Base-by-base conservation (phyloP, 2,113 vertebrate species). In the Bos javanicus region DNA sequence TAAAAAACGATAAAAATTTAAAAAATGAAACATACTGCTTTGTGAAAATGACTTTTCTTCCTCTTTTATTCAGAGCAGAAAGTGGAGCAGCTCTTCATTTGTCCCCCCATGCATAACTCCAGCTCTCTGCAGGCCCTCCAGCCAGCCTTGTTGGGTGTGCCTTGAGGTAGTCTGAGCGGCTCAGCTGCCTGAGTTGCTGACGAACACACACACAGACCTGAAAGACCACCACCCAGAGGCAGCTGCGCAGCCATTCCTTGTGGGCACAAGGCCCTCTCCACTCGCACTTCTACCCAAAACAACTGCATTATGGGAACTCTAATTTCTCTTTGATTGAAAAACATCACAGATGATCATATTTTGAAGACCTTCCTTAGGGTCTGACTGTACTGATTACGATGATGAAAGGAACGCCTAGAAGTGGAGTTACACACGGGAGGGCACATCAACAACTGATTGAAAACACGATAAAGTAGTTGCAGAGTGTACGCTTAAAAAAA, bases 221-320 rank as follows among this genome's bases (percentile, higher is more conserved):
- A 25, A 23, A 39, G 46, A 30, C 36, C 78, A 28, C 1, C 28
- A 21, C 36, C 17, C 13, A 36, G 57, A n/a, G 33, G 67, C 59
- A 10, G 48, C 16, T 1, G 7, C 15, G 11, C 1, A 28, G 48
- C 17, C 4, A 0, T 9, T 17, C 5, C 39, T 3, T 33, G n/a
- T 6, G 7, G 43, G 6, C 21, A 48, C 25, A n/a, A n/a, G 39
- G 3, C 39, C 54, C 28, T 57, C 59, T 78, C 59, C 7, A 4
- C 50, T 60, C 11, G 5, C 12, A 21, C 10, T 59, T 78, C 50
- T 25, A 7, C 17, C 74, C 28, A 9, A 21, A 46, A 14, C 6
- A 17, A 46, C 7, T 50, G 52, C 46, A 33, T 2, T 0, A 4
- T 1, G 28, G 36, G 52, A 71, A 25, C 91, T 36, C 10, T n/a